Conservation (phyloP, 2,888 invertebrate species). For the Siphlonurus alternatus region DNA sequence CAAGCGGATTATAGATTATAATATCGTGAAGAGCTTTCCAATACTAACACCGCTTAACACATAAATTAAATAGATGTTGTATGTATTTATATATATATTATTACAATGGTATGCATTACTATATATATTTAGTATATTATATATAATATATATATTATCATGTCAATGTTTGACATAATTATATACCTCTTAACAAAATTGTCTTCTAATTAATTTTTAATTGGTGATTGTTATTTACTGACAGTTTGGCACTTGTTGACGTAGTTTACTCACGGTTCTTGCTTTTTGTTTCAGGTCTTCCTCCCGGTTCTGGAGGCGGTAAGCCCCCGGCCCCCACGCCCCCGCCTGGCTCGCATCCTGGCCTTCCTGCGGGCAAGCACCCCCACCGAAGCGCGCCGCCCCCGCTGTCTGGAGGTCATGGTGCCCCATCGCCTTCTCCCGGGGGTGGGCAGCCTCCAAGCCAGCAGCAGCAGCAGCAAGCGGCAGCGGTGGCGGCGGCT, state of each 20-base stretch:
- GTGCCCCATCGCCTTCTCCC: conserved; percentile 11
- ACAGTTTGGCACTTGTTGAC: too few species aligned
- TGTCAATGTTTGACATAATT: too few species aligned
- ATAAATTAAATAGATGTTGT: too few species aligned
- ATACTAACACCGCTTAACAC: background rate
- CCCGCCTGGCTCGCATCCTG: conserved; percentile 8
- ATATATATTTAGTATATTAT: too few species aligned
- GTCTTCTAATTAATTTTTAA: too few species aligned
- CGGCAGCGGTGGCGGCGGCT: background rate
- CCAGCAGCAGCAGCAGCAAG: background rate
- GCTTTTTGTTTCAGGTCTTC: conserved; percentile 21
- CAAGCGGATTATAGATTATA: background rate
- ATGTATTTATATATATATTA: too few species aligned
- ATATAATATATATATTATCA: too few species aligned
- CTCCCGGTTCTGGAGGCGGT: conserved; percentile 24
- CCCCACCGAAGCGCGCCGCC: conserved; percentile 24
- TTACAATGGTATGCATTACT: too few species aligned
- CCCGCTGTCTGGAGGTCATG: conserved; percentile 10
- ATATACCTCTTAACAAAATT: too few species aligned
- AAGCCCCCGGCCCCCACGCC: conserved; percentile 3
- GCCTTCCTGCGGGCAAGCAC: conserved; percentile 10
- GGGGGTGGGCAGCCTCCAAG: conserved; percentile 6
- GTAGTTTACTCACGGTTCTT: too few species aligned
- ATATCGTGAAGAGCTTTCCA: background rate
- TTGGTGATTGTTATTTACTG: too few species aligned